Evolutionary conservation across 2,797 vertebrate genomes (phyloP), one percentile per base, ranked within the genome.

Genomic region (Paramormyrops hopkinsi): DNA sequence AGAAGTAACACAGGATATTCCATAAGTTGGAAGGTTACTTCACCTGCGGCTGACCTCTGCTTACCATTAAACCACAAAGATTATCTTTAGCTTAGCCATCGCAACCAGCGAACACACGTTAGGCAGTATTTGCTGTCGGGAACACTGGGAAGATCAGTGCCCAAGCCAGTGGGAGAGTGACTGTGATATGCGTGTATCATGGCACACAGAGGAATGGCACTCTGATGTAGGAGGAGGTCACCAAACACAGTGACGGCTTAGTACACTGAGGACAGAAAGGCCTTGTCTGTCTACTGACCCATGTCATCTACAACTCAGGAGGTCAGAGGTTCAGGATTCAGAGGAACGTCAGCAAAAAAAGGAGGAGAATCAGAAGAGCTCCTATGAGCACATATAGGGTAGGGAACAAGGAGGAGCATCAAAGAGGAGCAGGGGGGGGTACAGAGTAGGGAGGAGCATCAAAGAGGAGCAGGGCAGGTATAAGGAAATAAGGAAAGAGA

Each of bases 1-100:
- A 91, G 93, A 95, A 94, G 85, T 41, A 92, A 89, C 90, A 92
- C 7, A 5, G 19, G 44, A 48, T 53, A 94, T 93, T 92, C 91
- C 19, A 0, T 37, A 88, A 88, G 89, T 41, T 22, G 56, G 0
- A 90, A 79, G 54, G 29, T 89, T 88, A 53, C 50, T 91, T 79
- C 53, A 56, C 88, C 76, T 65, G 51, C 44, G 0, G 50, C 14
- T 90, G 90, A 86, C 69, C 82, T 89, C 48, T 89, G 86, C 73
- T 88, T 37, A 41, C 37, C 33, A n/a, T 9, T 48, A 56, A 87
- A 89, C 88, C 12, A 22, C 14, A 69, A 84, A 7, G n/a, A 84
- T 59, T 59, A 48, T 50, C 12, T 17, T 53, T 53, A 41, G 19
- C 33, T 22, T 84, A 76, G 73, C 29, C 65, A 33, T 44, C 69